phyloP scores from a whole-genome alignment of 2,113 vertebrate species.

The Mesoclemmys tuberculata region DNA sequence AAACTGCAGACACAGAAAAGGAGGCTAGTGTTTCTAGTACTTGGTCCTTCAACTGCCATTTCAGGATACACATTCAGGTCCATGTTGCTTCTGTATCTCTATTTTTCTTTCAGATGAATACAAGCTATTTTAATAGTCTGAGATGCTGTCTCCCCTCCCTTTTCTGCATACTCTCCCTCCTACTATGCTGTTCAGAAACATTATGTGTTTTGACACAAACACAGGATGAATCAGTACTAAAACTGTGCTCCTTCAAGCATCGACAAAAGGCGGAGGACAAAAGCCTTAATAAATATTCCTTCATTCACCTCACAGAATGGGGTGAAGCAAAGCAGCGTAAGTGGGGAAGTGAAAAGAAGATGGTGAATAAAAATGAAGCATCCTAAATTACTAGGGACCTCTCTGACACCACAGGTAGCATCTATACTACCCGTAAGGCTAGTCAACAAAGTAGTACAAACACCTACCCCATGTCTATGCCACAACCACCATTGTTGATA shows the following conservation, averaged over 20 bases:
- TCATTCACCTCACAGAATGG: background rate
- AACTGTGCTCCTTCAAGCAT: background rate
- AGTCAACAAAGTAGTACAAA: background rate
- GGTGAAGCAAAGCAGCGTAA: background rate
- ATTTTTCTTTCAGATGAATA: background rate
- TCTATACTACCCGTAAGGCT: background rate
- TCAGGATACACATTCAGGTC: background rate
- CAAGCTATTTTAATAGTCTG: background rate
- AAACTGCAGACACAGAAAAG: background rate
- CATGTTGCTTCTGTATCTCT: background rate
- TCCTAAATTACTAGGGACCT: background rate
- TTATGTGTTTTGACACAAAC: background rate
- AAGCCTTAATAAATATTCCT: background rate
- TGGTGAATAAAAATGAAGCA: background rate
- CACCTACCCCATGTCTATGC: background rate
- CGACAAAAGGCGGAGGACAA: background rate
- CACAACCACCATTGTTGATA: background rate
- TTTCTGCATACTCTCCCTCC: background rate
- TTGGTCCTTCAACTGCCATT: background rate
- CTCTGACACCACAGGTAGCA: background rate
- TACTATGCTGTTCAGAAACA: background rate
- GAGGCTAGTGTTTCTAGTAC: background rate
- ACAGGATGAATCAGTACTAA: background rate
- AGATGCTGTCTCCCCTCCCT: background rate
- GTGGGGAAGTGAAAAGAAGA: background rate